Evolutionary conservation across 2,888 invertebrate genomes (phyloP).

Genomic region (Leptinotarsa haldemani): DNA sequence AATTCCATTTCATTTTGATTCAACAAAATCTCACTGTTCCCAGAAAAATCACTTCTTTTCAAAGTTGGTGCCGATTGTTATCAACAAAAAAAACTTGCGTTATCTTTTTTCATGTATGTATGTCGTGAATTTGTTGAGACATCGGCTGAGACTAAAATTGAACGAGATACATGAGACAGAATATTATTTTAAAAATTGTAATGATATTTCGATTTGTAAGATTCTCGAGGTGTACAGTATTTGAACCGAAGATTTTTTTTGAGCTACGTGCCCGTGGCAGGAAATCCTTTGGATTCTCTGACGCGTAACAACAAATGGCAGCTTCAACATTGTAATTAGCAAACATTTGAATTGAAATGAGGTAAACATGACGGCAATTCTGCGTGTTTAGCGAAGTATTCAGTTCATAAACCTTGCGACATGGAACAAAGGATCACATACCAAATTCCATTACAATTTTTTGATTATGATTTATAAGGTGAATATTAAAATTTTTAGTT

Average conservation of each 20-base stretch:
- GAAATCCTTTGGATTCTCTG: constrained; percentile 14
- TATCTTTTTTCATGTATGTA: too few relatives aligned
- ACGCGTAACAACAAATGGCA: constrained; percentile 19
- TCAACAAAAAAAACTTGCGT: too few relatives aligned
- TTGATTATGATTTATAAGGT: neutral
- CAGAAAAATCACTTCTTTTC: too few relatives aligned
- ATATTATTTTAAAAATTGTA: too few relatives aligned
- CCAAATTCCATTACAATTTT: neutral
- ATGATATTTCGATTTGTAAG: neutral
- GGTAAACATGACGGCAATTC: constrained; percentile 4
- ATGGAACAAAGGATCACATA: constrained; percentile 7
- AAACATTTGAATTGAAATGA: constrained; percentile 19
- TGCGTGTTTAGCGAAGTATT: constrained; percentile 7
- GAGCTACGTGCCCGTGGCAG: neutral
- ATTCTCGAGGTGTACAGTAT: neutral
- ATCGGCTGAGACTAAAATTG: too few relatives aligned
- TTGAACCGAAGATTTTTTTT: neutral
- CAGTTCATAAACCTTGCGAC: constrained; percentile 8
- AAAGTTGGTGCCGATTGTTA: too few relatives aligned
- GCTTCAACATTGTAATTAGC: constrained; percentile 7
- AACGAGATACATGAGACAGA: too few relatives aligned
- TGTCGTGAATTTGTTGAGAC: too few relatives aligned
- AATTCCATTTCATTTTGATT: too few relatives aligned
- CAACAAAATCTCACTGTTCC: too few relatives aligned
- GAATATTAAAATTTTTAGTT: neutral